phyloP scores from a whole-genome alignment of 2,888 invertebrate genomes.

The Cheilosia urbana region DNA sequence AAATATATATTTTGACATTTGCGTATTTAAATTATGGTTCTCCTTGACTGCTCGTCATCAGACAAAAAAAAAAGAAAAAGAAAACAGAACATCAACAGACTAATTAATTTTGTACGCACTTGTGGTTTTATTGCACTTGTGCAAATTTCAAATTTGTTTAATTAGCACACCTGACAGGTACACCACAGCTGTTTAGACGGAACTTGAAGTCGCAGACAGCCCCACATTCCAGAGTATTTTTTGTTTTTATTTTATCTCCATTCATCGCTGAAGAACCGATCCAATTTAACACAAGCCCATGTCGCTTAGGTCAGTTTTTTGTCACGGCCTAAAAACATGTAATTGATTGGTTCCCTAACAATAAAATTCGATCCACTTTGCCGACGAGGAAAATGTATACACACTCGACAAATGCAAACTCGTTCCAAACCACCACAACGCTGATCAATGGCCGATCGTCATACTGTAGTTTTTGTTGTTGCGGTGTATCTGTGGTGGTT shows the following conservation, averaged over 20 bases:
- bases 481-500: slow-evolving; percentile 2
- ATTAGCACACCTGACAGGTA: too few relatives aligned
- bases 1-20: neutral
- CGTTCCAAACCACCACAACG: slow-evolving; percentile 46
- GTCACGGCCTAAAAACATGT: neutral
- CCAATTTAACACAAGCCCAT: neutral
- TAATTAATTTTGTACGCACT: slow-evolving; percentile 25
- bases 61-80: too few relatives aligned
- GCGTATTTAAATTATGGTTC: slow-evolving; percentile 12
- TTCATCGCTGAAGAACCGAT: neutral
- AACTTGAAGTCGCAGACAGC: neutral
- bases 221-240: neutral
- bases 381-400: neutral
- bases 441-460: slow-evolving; percentile 48
- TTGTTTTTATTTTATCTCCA: neutral
- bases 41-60: slow-evolving; percentile 11
- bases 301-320: neutral
- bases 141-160: too few relatives aligned
- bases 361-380: slow-evolving; percentile 1
- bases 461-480: slow-evolving; percentile 18
- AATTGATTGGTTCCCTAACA: slow-evolving; percentile 10
- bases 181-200: neutral
- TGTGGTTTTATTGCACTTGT: neutral
- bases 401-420: slow-evolving; percentile 33
- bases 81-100: slow-evolving; percentile 13